Percentiles rank a stretch among this genome's conserved stretches.
Evolutionary conservation across 1,140 invertebrate species (phyloP).

Genomic region (Brachionus plicatilis): DNA sequence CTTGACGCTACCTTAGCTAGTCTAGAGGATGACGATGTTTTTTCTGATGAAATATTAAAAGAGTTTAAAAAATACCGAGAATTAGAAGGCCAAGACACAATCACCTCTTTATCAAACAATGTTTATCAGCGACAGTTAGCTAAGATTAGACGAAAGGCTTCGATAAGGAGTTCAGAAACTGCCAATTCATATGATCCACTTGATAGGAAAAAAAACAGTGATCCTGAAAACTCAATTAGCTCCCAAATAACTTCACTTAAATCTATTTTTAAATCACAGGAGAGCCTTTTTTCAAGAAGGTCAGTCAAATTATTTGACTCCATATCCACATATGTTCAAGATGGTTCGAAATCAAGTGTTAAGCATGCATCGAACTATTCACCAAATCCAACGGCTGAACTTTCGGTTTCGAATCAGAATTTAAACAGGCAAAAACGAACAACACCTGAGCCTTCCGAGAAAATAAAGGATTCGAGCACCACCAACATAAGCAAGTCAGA

Average conservation of each 20-base stretch:
- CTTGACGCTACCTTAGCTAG: not conserved
- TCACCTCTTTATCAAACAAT: not conserved
- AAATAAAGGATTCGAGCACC: not conserved
- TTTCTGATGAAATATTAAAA: not conserved
- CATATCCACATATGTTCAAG: not conserved
- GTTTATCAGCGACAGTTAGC: not conserved
- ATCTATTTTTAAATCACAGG: constrained; percentile 21
- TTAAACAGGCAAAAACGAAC: not conserved
- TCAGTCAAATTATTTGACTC: not conserved
- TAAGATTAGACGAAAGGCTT: constrained; percentile 4
- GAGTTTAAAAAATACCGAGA: not conserved
- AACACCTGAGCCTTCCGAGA: not conserved
- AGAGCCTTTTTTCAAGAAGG: not conserved
- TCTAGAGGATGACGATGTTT: constrained; percentile 12
- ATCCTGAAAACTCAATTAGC: not conserved
- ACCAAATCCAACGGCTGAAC: not conserved
- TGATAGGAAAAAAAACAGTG: not conserved
- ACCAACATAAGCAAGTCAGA: constrained; percentile 1
- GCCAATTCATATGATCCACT: not conserved
- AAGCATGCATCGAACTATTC: not conserved
- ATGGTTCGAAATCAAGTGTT: not conserved
- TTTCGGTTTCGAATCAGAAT: not conserved
- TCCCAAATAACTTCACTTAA: not conserved
- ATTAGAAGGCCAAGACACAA: constrained; percentile 4
- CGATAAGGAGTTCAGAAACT: not conserved